Evolutionary conservation across 2,888 invertebrate genomes (phyloP).

Genomic region (Melinaea marsaeus): DNA sequence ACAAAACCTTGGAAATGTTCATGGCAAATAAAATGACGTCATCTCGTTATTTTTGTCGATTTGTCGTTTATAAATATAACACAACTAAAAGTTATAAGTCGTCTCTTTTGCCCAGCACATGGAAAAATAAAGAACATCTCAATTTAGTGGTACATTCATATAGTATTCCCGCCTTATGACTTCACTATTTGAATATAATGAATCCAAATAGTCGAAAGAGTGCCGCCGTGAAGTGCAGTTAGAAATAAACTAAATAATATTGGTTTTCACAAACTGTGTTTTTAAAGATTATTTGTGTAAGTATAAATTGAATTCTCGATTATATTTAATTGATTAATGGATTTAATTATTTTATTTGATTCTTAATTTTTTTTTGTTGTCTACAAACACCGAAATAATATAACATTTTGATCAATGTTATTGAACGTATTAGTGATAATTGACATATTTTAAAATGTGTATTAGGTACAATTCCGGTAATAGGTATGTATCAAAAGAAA

Average conservation of each 20-base stretch:
- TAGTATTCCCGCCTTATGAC: constrained; percentile 43
- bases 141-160: constrained; percentile 32
- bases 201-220: constrained; percentile 26
- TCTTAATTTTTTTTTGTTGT: too few species aligned
- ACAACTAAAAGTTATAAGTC: constrained; percentile 35
- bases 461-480: background rate
- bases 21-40: constrained; percentile 51
- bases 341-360: too few species aligned
- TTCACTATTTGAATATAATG: constrained; percentile 36
- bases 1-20: constrained; percentile 48
- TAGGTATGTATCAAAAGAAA: background rate
- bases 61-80: constrained; percentile 38
- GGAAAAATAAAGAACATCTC: constrained; percentile 16
- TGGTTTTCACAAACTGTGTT: too few species aligned
- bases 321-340: too few species aligned
- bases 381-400: too few species aligned
- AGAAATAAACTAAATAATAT: constrained; percentile 3
- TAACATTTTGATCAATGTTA: too few species aligned
- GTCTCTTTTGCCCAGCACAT: background rate
- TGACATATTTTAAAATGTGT: too few species aligned
- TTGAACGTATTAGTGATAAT: too few species aligned
- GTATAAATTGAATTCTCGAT: too few species aligned
- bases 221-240: constrained; percentile 10
- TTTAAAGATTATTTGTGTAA: too few species aligned
- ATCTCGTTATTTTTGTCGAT: constrained; percentile 58